Evolutionary conservation across 2,888 invertebrate genomes (phyloP), one percentile per base, ranked within the genome.

Genomic region (Tigriopus californicus): DNA sequence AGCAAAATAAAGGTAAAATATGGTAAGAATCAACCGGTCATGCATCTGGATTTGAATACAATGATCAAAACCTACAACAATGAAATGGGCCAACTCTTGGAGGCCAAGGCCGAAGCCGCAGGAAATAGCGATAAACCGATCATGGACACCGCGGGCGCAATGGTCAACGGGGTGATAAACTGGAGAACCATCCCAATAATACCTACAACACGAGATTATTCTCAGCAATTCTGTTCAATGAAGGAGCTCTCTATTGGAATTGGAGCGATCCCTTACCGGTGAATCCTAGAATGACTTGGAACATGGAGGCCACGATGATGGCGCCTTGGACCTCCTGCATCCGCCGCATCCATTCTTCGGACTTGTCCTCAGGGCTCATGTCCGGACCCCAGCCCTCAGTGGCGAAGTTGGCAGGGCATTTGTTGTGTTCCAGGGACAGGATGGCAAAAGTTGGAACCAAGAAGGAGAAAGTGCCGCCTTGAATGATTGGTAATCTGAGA

Each of bases 251-350:
- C n/a, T n/a, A n/a, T n/a, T n/a, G n/a, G n/a, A n/a, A n/a, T n/a
- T n/a, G n/a, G n/a, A n/a, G n/a, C n/a, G n/a, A n/a, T n/a, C n/a
- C 8, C 15, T 52, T 4, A 52, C 52, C 56, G 12, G 46, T 22
- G 44, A 44, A 56, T 22, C 56, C 56, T 3, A 56, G 15, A 11
- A 56, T 2, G 11, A 56, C 25, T 11, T 56, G 56, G 2, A 56
- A 18, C 18, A 56, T n/a, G 15, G 56, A 79, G 0, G 86, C 79
- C 0, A 85, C 79, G 1, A 85, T 82, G 15, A 88, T 85, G 1
- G 86, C 85, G 0, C 88, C 88, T 0, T 85, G 86, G 22, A 88
- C 72, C 67, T 84, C 85, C 61, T 84, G 75, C 82, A 86, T 85
- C 62, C 85, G 73, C 25, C 74, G 70, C 68, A 81, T 82, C 86